Percentiles rank a stretch among this genome's conserved stretches.
These are phyloP conservation scores for Steinernema carpocapsae DNA, from an alignment of 2,888 invertebrate species.

Conservation along the genomic window DNA sequence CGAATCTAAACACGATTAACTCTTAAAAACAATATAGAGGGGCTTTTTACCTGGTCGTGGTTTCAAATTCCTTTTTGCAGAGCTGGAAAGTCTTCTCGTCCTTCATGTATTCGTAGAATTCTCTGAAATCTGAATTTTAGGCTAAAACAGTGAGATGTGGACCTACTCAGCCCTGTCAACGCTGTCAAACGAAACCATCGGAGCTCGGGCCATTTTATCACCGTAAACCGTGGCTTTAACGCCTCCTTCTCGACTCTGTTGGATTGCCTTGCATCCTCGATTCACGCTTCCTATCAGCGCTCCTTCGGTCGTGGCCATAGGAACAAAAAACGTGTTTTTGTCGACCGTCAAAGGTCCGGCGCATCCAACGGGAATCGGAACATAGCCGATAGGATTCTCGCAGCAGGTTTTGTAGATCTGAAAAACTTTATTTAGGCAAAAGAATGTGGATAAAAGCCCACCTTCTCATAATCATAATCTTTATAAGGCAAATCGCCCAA, in stretches of 20 bases:
- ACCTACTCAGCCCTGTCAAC: conserved; percentile 40
- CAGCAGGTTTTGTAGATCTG: conserved; percentile 88
- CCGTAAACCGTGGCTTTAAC: conserved; percentile 84
- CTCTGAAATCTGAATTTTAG: too few species aligned
- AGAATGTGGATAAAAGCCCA: conserved; percentile 66
- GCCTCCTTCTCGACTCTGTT: conserved; percentile 75
- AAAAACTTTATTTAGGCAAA: background rate
- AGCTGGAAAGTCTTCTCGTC: conserved; percentile 78
- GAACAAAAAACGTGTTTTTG: conserved; percentile 75
- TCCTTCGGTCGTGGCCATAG: conserved; percentile 99
- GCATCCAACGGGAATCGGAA: conserved; percentile 92
- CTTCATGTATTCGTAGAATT: conserved; percentile 78
- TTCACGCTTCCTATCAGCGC: conserved; percentile 96
- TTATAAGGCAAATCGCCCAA: conserved; percentile 75
- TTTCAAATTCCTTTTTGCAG: conserved; percentile 86
- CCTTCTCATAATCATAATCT: conserved; percentile 86
- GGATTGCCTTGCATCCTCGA: conserved; percentile 88
- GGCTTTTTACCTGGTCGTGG: conserved; percentile 76
- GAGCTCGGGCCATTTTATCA: conserved; percentile 96
- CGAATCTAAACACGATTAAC: conserved; percentile 74
- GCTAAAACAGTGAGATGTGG: background rate
- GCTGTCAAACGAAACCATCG: conserved; percentile 76
- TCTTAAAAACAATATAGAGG: conserved; percentile 18
- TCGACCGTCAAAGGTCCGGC: conserved; percentile 82
- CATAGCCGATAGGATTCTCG: conserved; percentile 95